Percentiles rank a stretch among this genome's conserved stretches.
These are phyloP conservation scores for Todiramphus chloris DNA, from an alignment of 2,113 vertebrate genomes.

Conservation along the genomic window DNA sequence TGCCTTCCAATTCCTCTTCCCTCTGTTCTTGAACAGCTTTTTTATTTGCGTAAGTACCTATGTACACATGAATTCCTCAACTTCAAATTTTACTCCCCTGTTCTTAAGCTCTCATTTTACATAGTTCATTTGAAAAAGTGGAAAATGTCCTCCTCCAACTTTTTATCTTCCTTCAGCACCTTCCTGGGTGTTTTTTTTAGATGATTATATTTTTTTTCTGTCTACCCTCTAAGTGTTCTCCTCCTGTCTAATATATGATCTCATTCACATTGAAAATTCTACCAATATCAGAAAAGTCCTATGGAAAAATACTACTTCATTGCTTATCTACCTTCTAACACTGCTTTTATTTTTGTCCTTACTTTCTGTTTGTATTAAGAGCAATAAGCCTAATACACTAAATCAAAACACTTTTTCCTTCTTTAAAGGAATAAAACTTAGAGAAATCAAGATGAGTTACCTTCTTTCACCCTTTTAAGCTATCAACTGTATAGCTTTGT, in stretches of 20 bases:
- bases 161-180: slow-evolving; percentile 9
- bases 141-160: background rate
- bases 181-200: background rate
- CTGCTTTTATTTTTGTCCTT: background rate
- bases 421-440: background rate
- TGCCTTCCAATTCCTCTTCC: background rate
- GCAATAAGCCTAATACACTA: background rate
- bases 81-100: background rate
- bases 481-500: background rate
- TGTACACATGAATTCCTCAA: background rate
- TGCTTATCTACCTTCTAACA: background rate
- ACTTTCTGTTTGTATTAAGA: background rate
- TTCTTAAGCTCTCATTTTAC: slow-evolving; percentile 19
- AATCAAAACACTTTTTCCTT: background rate
- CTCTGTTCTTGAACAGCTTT: background rate
- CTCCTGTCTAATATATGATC: background rate
- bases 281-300: background rate
- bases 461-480: background rate
- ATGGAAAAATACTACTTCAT: background rate
- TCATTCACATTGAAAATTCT: background rate
- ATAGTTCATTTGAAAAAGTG: background rate
- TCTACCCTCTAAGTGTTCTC: background rate
- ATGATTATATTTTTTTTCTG: background rate
- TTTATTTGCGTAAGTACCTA: background rate
- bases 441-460: background rate